phyloP scores from a whole-genome alignment of 2,113 vertebrate species.

The Aptenodytes patagonicus region DNA sequence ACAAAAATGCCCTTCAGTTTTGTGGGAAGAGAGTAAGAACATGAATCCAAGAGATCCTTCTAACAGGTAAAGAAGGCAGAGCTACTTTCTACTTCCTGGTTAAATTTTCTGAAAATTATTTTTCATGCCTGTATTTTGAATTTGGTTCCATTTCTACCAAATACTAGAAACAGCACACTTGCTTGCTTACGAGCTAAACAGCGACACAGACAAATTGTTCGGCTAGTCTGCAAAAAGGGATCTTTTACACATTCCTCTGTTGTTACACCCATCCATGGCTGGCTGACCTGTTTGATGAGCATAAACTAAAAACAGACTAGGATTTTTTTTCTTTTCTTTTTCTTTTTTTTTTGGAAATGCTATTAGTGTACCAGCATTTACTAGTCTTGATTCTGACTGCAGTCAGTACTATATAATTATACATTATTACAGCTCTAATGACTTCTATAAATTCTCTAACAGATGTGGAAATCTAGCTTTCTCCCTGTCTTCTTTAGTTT shows the following conservation, averaged over 20 bases:
- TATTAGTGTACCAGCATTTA: not conserved
- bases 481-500: not conserved
- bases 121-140: not conserved
- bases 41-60: not conserved
- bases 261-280: not conserved
- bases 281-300: not conserved
- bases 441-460: constrained; percentile 11
- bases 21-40: not conserved
- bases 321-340: not conserved
- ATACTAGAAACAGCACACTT: not conserved
- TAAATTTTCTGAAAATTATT: not conserved
- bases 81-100: not conserved
- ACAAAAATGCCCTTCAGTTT: not conserved
- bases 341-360: not conserved
- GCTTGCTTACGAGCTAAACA: not conserved
- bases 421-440: not conserved
- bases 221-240: not conserved
- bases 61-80: not conserved
- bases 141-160: not conserved
- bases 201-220: not conserved
- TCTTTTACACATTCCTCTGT: not conserved
- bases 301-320: not conserved
- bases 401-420: constrained; percentile 27
- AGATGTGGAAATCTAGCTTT: constrained; percentile 14
- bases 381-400: constrained; percentile 8